Percentiles rank a stretch among this genome's conserved stretches.
phyloP scores from a whole-genome alignment of 2,113 vertebrate species.

The Perccottus glenii region DNA sequence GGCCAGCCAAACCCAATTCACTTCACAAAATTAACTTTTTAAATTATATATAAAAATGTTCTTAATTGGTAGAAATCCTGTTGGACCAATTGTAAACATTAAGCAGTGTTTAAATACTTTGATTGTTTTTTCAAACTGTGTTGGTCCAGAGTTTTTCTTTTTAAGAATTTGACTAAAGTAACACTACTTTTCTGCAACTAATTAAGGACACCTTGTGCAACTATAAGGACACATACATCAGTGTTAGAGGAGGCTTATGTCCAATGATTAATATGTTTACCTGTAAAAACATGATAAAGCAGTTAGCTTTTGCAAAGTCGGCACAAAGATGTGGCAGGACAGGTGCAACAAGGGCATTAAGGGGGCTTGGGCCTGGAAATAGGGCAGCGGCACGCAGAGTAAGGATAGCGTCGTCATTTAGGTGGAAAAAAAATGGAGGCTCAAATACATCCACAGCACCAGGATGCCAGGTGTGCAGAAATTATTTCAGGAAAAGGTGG shows the following conservation, averaged over 20 bases:
- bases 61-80: too few relatives aligned
- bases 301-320: neutral
- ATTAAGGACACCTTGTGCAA: conserved; percentile 1
- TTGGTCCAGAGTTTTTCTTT: too few relatives aligned
- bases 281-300: conserved; percentile 7
- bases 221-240: conserved; percentile 1
- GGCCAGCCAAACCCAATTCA: too few relatives aligned
- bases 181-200: neutral
- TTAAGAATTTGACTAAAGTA: neutral
- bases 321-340: conserved; percentile 6
- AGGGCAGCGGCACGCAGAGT: conserved; percentile 26
- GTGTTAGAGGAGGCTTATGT: neutral
- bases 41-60: too few relatives aligned
- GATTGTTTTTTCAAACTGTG: too few relatives aligned
- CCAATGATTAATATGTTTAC: conserved; percentile 7
- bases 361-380: conserved; percentile 37
- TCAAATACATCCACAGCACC: conserved; percentile 31
- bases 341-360: conserved; percentile 17
- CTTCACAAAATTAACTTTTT: too few relatives aligned
- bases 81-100: too few relatives aligned
- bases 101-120: too few relatives aligned
- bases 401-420: conserved; percentile 6
- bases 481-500: conserved; percentile 17
- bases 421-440: conserved; percentile 39
- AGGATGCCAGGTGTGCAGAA: conserved; percentile 53